These are phyloP conservation scores for Zenarchopterus dispar DNA, from an alignment of 2,797 vertebrate genomes.

Conservation along the genomic window DNA sequence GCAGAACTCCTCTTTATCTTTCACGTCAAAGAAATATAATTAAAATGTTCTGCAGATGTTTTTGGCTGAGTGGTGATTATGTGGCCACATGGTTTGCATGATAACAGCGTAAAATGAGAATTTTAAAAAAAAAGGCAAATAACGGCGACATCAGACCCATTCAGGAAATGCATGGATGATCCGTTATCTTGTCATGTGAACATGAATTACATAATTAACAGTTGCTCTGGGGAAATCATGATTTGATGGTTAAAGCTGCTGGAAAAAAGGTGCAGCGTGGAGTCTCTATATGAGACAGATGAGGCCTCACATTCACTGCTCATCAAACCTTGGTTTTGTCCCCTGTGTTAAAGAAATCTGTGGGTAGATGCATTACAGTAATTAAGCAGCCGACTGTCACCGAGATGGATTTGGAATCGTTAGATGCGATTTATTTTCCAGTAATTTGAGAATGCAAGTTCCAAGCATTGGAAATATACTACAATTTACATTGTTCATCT, in stretches of 20 bases:
- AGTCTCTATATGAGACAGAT: constrained; percentile 45
- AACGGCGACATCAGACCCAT: constrained; percentile 42
- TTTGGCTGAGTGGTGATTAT: constrained; percentile 12
- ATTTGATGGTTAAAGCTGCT: constrained; percentile 54
- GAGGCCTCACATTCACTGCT: constrained; percentile 52
- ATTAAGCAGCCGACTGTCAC: constrained; percentile 13
- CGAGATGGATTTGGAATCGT: background rate
- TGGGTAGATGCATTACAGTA: constrained; percentile 10
- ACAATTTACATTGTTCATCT: background rate
- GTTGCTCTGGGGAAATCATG: constrained; percentile 75
- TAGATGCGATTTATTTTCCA: constrained; percentile 28
- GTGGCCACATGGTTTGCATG: constrained; percentile 4
- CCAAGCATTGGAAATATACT: background rate
- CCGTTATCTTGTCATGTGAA: constrained; percentile 53
- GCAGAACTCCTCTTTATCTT: constrained; percentile 6
- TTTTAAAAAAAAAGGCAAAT: constrained; percentile 20
- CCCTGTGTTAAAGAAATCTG: constrained; percentile 30
- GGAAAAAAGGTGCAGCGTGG: constrained; percentile 3
- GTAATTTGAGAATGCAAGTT: background rate
- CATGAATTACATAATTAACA: constrained; percentile 73
- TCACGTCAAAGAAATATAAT: constrained; percentile 28
- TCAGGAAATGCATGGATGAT: constrained; percentile 40
- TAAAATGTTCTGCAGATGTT: constrained; percentile 26
- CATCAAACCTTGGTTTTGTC: constrained; percentile 51
- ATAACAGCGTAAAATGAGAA: constrained; percentile 4